phyloP scores from a whole-genome alignment of 2,113 vertebrate genomes.

The Erythrolamprus reginae region DNA sequence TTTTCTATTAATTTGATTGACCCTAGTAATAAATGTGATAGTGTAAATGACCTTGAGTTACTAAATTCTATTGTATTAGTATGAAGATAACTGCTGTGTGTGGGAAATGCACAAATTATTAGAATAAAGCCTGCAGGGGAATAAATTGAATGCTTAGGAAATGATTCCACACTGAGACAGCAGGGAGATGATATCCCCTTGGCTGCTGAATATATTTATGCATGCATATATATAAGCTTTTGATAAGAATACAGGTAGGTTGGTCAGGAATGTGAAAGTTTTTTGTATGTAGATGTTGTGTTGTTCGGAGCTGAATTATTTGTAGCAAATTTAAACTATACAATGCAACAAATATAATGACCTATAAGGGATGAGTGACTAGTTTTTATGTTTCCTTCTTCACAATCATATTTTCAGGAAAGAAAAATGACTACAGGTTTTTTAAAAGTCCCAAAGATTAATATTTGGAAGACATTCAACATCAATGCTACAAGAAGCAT shows the following conservation, averaged over 20 bases:
- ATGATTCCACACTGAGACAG: background rate
- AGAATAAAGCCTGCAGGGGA: background rate
- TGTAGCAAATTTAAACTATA: background rate
- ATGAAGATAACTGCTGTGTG: background rate
- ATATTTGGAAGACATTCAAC: background rate
- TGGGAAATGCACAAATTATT: background rate
- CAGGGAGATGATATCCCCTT: background rate
- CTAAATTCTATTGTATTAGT: background rate
- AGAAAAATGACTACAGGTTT: background rate
- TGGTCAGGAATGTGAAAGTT: background rate
- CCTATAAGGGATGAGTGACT: background rate
- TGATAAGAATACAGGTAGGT: background rate
- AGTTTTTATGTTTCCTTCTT: background rate
- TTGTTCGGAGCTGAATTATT: background rate
- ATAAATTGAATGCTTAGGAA: background rate
- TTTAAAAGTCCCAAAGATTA: background rate
- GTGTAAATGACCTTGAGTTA: background rate
- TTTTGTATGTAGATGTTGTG: background rate
- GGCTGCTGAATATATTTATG: background rate
- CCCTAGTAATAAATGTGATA: background rate
- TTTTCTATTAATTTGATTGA: background rate
- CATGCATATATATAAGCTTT: background rate
- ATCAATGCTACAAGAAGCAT: background rate
- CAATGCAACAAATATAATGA: background rate
- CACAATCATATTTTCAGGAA: background rate